Conservation (phyloP, 2,113 vertebrate genomes). For the Pandion haliaetus region DNA sequence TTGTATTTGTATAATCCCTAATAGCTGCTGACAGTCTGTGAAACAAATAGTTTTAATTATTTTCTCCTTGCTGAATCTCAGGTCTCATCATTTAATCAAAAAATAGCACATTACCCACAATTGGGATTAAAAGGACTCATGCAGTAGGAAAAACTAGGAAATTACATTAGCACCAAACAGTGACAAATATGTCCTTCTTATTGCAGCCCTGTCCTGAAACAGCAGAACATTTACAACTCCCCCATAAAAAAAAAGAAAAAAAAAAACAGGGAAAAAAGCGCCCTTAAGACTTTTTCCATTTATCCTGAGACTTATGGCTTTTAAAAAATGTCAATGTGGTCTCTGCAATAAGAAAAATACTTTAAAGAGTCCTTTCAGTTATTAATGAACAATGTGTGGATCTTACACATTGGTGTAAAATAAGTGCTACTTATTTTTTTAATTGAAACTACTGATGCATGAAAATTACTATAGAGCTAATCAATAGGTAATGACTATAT, state of each 20-base stretch:
- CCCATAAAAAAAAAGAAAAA: not conserved
- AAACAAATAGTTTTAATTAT: slow-evolving; percentile 68
- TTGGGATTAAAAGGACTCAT: slow-evolving; percentile 1
- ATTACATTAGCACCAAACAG: not conserved
- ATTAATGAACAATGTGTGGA: not conserved
- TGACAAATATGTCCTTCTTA: not conserved
- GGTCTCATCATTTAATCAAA: slow-evolving; percentile 7
- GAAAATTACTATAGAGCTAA: not conserved
- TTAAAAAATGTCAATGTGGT: not conserved
- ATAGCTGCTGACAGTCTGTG: slow-evolving; percentile 26
- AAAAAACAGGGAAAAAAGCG: not conserved
- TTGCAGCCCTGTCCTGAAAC: not conserved
- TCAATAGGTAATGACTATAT: slow-evolving; percentile 17
- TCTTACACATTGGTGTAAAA: not conserved
- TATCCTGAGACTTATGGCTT: not conserved
- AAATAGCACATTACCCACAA: slow-evolving; percentile 6
- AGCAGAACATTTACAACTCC: not conserved
- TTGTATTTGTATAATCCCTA: slow-evolving; percentile 38
- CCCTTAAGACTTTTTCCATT: not conserved
- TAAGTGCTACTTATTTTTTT: not conserved
- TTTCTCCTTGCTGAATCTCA: slow-evolving; percentile 23
- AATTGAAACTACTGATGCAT: not conserved
- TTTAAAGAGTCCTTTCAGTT: not conserved
- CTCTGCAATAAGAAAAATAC: not conserved
- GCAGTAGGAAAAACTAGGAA: not conserved